Evolutionary conservation across 2,888 invertebrate species (phyloP), one percentile per base, ranked within the genome.

Genomic region (Lasioglossum zephyrum): DNA sequence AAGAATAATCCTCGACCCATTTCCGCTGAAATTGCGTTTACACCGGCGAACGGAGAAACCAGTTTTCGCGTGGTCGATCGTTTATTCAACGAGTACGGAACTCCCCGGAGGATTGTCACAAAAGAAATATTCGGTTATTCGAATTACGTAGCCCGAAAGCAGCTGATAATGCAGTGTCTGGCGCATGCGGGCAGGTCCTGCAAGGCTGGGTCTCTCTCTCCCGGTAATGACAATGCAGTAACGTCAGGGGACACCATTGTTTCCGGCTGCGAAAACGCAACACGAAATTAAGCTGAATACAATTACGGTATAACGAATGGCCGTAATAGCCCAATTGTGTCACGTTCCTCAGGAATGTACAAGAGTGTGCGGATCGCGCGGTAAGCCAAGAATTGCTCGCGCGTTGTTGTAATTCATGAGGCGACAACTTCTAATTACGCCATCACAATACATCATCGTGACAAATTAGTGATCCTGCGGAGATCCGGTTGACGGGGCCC

Each of bases 291-390:
- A 91, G 91, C 90, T 85, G 90, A 91, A 90, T 89, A 89, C 88
- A 91, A 91, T 91, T 91, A 91, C 91, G 73, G 31, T 70, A 76
- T 91, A 91, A 91, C 88, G 87, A 91, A 91, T 91, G 88, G 86
- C 86, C 88, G 88, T 91, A 91, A 91, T 91, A 91, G 89, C 88
- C 91, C 91, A 91, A 91, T 91, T 91, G 88, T 87, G 91, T 90
- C 89, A 85, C 86, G 79, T 89, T 84, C 39, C 91, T 90, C 87
- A 91, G 90, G 85, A 89, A 89, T 85, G 86, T 69, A 73, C 88
- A 87, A 88, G 90, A 84, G 88, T 89, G 91, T 81, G 89, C 60
- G 87, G 91, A 89, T 90, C 63, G 90, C 87, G 87, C 79, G 91
- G 88, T 89, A 90, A 91, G 91, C 91, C 91, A 89, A 90, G 90